These are phyloP conservation scores for Megalops atlanticus DNA, from an alignment of 2,113 vertebrate genomes.

Conservation along the genomic window DNA sequence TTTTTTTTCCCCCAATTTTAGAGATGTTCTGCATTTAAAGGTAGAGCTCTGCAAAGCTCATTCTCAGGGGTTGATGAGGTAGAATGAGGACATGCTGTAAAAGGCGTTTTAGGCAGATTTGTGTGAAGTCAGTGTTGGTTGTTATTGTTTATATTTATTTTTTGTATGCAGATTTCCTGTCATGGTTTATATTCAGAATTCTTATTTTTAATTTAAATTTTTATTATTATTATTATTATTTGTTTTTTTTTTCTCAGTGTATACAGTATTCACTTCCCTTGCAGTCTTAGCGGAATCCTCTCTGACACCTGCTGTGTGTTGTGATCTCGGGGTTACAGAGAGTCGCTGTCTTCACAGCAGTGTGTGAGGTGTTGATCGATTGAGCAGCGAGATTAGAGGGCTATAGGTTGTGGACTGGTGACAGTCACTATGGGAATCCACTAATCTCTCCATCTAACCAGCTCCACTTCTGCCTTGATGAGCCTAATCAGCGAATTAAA, in stretches of 20 bases:
- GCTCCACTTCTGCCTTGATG: constrained; percentile 9
- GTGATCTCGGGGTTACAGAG: neutral
- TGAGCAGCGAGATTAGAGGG: constrained; percentile 18
- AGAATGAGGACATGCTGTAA: too few relatives aligned
- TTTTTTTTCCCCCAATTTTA: neutral
- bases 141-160: too few relatives aligned
- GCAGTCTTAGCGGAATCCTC: neutral
- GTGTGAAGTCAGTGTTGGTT: too few relatives aligned
- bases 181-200: too few relatives aligned
- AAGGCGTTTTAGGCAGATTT: too few relatives aligned
- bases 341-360: neutral
- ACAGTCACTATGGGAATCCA: constrained; percentile 14
- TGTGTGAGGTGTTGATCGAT: constrained; percentile 18
- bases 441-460: constrained; percentile 32
- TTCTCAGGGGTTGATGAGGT: too few relatives aligned
- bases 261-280: neutral
- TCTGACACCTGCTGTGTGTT: neutral
- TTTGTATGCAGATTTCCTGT: too few relatives aligned
- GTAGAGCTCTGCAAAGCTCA: too few relatives aligned
- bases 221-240: too few relatives aligned
- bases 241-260: neutral
- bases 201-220: too few relatives aligned
- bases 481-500: constrained; percentile 27
- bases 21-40: neutral
- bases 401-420: constrained; percentile 27